Evolutionary conservation across 2,113 vertebrate genomes (phyloP).

Genomic region (Pygoscelis adeliae): DNA sequence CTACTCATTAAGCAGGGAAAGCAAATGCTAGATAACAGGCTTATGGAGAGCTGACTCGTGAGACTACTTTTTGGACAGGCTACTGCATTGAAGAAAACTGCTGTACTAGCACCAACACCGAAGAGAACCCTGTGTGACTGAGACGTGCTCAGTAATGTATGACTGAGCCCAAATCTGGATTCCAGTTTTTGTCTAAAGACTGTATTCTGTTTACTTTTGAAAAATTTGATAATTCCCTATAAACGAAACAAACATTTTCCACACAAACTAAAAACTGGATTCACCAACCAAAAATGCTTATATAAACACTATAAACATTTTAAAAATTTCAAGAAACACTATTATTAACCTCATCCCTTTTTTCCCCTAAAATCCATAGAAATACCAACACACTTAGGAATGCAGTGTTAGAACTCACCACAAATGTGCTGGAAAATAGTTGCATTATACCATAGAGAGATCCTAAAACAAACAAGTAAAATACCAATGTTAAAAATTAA

Average conservation of each 20-base stretch:
- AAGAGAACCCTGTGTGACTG: background rate
- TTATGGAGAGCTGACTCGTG: background rate
- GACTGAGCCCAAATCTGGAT: background rate
- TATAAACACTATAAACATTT: background rate
- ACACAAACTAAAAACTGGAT: background rate
- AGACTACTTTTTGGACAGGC: background rate
- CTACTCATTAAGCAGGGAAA: background rate
- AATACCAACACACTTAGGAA: background rate
- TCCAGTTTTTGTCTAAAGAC: background rate
- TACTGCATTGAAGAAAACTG: background rate
- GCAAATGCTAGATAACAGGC: background rate
- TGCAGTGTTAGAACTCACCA: constrained; percentile 81
- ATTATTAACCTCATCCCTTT: background rate
- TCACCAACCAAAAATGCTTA: background rate
- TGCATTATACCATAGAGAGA: constrained; percentile 93
- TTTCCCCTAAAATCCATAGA: background rate
- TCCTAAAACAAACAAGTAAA: constrained; percentile 75
- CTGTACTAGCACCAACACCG: background rate
- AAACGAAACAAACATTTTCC: background rate
- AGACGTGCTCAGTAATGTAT: rapidly evolving
- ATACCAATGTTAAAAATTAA: background rate
- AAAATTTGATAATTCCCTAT: background rate
- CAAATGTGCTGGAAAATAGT: constrained; percentile 92
- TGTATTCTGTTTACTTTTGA: background rate
- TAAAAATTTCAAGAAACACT: background rate